phyloP scores from a whole-genome alignment of 2,797 vertebrate species.

The Thamnophis elegans region DNA sequence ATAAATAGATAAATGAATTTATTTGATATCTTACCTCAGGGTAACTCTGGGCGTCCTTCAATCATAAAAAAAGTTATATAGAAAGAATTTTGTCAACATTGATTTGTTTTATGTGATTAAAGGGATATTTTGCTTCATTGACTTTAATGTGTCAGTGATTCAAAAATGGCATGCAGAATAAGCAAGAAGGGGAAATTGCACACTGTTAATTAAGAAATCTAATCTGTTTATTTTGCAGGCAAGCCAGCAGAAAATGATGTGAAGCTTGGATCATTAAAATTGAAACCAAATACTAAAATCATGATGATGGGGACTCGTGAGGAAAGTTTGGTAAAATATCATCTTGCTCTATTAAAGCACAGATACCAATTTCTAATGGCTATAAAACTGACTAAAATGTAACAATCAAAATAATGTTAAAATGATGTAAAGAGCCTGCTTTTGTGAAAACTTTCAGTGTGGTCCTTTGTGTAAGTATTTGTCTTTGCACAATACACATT shows the following conservation, averaged over 20 bases:
- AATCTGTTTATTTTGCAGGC: conserved; percentile 75
- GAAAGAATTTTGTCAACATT: not conserved
- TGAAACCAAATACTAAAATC: conserved; percentile 99
- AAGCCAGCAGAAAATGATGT: conserved; percentile 95
- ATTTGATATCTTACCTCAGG: not conserved
- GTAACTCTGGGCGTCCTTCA: not conserved
- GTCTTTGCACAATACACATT: not conserved
- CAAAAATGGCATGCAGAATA: not conserved
- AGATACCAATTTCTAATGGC: not conserved
- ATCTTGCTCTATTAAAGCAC: conserved; percentile 31
- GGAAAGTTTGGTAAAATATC: conserved; percentile 89
- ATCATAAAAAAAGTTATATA: not conserved
- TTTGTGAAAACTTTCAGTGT: conserved; percentile 18
- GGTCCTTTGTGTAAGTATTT: not conserved
- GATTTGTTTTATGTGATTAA: not conserved
- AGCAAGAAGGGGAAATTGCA: not conserved
- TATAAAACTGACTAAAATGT: not conserved
- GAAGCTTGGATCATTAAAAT: conserved; percentile 92
- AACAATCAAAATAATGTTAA: conserved; percentile 12
- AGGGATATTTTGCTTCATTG: not conserved
- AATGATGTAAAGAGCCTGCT: conserved; percentile 21
- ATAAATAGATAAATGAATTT: too few relatives aligned
- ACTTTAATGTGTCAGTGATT: not conserved
- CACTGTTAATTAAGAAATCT: not conserved
- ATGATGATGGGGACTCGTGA: conserved; percentile 99